Conservation (phyloP, 2,888 invertebrate species). For the Atherix ibis region DNA sequence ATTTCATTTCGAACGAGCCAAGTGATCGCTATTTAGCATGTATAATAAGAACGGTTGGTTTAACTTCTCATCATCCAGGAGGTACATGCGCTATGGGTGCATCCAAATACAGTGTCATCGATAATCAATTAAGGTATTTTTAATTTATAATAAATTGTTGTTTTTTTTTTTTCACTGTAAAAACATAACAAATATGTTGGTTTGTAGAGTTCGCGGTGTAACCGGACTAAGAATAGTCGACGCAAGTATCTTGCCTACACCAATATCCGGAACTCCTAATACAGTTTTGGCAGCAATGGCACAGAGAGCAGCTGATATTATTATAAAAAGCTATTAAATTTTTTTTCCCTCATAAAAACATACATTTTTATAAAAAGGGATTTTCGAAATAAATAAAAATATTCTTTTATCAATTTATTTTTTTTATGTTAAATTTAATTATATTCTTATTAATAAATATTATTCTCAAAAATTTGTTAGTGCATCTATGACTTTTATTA, state of each 20-base stretch:
- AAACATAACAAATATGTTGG: no score
- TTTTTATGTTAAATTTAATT: no score
- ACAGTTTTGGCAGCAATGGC: conserved; percentile 50
- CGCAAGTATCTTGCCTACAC: conserved; percentile 63
- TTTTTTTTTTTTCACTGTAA: conserved; percentile 1
- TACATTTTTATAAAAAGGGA: no score
- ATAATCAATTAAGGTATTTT: conserved; percentile 42
- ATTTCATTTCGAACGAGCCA: conserved; percentile 22
- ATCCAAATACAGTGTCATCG: conserved; percentile 42
- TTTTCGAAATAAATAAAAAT: no score
- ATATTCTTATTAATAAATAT: no score
- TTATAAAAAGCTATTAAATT: conserved; percentile 23
- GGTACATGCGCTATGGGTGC: conserved; percentile 62
- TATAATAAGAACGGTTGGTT: conserved; percentile 42
- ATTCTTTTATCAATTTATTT: no score
- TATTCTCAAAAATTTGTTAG: no score
- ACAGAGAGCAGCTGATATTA: conserved; percentile 44
- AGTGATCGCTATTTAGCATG: conserved; percentile 46
- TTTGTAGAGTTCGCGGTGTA: conserved; percentile 45
- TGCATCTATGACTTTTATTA: no score
- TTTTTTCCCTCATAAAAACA: no score
- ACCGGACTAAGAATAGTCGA: conserved; percentile 57
- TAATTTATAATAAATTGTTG: background rate
- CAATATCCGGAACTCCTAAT: conserved; percentile 62
- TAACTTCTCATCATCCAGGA: conserved; percentile 64